phyloP scores from a whole-genome alignment of 2,888 invertebrate genomes.

The Synergus umbraculus region DNA sequence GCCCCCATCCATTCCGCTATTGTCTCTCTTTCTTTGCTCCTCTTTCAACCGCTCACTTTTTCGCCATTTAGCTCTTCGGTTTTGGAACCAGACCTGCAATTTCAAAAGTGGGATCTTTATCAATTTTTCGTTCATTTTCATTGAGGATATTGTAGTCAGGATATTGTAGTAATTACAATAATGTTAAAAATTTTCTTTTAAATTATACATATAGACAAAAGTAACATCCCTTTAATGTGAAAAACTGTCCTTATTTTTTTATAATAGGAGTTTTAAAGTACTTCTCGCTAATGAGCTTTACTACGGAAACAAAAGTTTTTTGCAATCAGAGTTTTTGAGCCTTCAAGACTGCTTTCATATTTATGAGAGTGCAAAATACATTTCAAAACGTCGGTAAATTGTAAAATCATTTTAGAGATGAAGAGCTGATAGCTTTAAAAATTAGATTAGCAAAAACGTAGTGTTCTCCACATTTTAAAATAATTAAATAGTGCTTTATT shows the following conservation, averaged over 20 bases:
- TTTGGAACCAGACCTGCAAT: conserved; percentile 94
- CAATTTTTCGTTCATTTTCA: background rate
- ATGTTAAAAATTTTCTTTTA: background rate
- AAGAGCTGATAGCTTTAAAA: background rate
- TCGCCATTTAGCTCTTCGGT: conserved; percentile 94
- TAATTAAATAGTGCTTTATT: background rate
- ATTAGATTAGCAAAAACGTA: no score
- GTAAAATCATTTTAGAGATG: background rate
- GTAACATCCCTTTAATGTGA: background rate
- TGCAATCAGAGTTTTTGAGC: background rate
- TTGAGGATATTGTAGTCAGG: background rate
- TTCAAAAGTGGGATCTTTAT: background rate
- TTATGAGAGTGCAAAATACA: background rate
- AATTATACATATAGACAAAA: background rate
- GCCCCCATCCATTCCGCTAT: conserved; percentile 81
- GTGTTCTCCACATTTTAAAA: background rate
- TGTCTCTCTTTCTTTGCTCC: conserved; percentile 91
- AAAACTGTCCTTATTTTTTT: no score
- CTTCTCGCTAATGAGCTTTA: background rate
- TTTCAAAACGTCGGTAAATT: background rate
- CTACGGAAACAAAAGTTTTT: background rate
- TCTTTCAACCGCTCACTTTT: conserved; percentile 95
- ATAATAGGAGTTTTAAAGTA: background rate
- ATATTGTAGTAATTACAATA: background rate
- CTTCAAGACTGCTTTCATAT: background rate